Evolutionary conservation across 2,888 invertebrate genomes (phyloP), one percentile per base, ranked within the genome.

Genomic region (Sthenelais limicola): DNA sequence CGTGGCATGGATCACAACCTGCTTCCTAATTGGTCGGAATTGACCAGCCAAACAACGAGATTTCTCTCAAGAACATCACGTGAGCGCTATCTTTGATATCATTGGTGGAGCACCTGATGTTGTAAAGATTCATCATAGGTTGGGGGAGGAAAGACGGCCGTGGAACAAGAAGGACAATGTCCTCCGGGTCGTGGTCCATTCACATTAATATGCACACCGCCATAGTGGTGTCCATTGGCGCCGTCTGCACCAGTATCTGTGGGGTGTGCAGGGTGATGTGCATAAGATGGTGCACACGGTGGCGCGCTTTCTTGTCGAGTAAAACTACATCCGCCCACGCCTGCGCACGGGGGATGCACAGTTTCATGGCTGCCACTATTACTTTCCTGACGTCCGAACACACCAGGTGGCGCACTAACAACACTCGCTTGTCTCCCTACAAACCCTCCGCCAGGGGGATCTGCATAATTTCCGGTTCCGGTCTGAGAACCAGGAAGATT

Each of bases 41-140:
- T n/a, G n/a, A n/a, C n/a, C n/a, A n/a, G n/a, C n/a, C n/a, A n/a
- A n/a, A n/a, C n/a, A n/a, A n/a, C n/a, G n/a, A n/a, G n/a, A n/a
- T n/a, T n/a, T n/a, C n/a, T n/a, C n/a, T n/a, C n/a, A n/a, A n/a
- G n/a, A n/a, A n/a, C n/a, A n/a, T n/a, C n/a, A n/a, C n/a, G n/a
- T n/a, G n/a, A 43, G 43, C 18, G 43, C 43, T 9, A 43, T 9
- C 43, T 18, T 9, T 43, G 43, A 18, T 43, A 62, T 62, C 62
- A 62, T 62, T 70, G 70, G 51, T 70, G 70, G 38, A 70, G 49
- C 24, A 70, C 51, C 24, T 49, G 70, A 52, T 70, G 70, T 24
- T 70, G 70, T 43, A 52, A 26, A 3, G 70, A 70, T 43, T 70
- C 70, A 26, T 70, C 70, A 43, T 70, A 70, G 33, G 52, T 54